Base-by-base conservation (phyloP, 2,888 invertebrate species). In the Aleiodes alternator region DNA sequence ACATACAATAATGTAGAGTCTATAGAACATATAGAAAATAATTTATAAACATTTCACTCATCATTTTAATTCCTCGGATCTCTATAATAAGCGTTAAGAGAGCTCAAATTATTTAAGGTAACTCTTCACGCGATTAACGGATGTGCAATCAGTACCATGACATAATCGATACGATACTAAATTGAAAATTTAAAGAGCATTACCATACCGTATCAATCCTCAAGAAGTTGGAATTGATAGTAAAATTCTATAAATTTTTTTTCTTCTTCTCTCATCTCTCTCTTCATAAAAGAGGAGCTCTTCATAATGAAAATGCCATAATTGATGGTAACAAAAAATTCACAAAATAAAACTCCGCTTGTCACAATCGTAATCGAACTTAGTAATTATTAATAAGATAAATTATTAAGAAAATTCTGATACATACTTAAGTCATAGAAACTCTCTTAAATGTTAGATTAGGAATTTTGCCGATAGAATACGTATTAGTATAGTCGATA, bases 61-160 rank as follows among this genome's bases (percentile, higher is more conserved):
- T 23, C 1, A 23, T 23, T 23, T n/a, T 1, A 23, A 23, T 23
- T 23, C 23, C 1, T 2, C 2, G 2, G 2, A 23, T 23, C 23
- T 23, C 2, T 1, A 23, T 23, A 23, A 23, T 23, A 23, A 23
- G 23, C 50, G 7, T 48, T 73, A 9, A 66, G 72, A 12, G 69
- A 75, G 61, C 34, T 11, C n/a, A 66, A 72, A 72, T 34, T 77
- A 77, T 66, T 12, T 75, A 5, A 6, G 29, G 7, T 6, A 66
- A 0, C 31, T 77, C 3, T 73, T 71, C 12, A 69, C 9, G 0
- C 69, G 59, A 5, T 64, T 75, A 0, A 12, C 29, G 9, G 38
- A 70, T 6, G 4, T 72, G 1, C 66, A 69, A 38, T 43, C 51
- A 12, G 2, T 64, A 1, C 75, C 75, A 12, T 48, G 31, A 0